phyloP scores from a whole-genome alignment of 2,113 vertebrate species.

The Sinocyclocheilus anshuiensis region DNA sequence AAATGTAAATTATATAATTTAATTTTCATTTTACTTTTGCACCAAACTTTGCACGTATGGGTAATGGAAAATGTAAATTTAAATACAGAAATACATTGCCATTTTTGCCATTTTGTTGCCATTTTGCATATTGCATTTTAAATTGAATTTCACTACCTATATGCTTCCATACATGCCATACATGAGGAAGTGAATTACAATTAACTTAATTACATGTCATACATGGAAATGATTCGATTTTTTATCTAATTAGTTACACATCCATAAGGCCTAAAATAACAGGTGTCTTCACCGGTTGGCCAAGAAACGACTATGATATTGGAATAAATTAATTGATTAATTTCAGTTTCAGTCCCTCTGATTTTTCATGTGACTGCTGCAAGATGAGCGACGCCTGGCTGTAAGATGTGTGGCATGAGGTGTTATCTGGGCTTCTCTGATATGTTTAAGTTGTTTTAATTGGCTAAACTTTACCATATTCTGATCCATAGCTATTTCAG shows the following conservation, averaged over 20 bases:
- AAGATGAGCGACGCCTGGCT: neutral
- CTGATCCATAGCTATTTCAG: conserved; percentile 22
- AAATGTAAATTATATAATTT: too few species aligned
- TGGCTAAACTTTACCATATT: conserved; percentile 41
- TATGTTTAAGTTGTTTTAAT: conserved; percentile 25
- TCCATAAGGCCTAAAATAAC: neutral
- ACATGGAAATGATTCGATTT: neutral
- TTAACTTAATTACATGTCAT: neutral
- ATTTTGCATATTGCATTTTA: too few species aligned
- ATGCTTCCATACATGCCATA: too few species aligned
- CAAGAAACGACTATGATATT: neutral
- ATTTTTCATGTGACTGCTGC: conserved; percentile 23
- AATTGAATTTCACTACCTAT: too few species aligned
- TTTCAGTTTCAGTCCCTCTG: neutral
- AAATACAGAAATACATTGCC: too few species aligned
- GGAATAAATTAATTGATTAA: neutral
- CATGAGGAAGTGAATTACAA: neutral
- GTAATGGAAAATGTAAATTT: too few species aligned
- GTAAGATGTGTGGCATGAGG: neutral
- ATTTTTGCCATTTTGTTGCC: too few species aligned
- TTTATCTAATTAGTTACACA: neutral
- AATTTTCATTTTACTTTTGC: too few species aligned
- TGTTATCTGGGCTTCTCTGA: conserved; percentile 25
- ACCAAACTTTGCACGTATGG: too few species aligned
- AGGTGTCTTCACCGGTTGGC: neutral